These are phyloP conservation scores for Drosophila biarmipes DNA, from an alignment of 1,140 invertebrate genomes.

Conservation along the genomic window DNA sequence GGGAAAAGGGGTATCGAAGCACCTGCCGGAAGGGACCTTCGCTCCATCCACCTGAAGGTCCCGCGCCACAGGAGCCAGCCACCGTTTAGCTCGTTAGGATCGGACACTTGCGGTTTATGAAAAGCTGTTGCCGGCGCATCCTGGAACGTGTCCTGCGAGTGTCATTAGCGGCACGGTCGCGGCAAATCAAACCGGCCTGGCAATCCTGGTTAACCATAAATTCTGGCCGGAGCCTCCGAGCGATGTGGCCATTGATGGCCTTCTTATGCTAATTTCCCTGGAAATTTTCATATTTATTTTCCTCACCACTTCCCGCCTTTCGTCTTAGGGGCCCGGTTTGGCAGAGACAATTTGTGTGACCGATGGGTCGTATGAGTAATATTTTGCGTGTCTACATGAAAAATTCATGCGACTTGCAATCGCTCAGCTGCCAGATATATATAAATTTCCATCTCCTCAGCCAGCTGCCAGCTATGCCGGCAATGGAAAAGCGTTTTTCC, in stretches of 20 bases:
- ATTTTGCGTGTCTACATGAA: slow-evolving; percentile 37
- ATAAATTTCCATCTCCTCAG: slow-evolving; percentile 23
- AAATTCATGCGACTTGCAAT: slow-evolving; percentile 50
- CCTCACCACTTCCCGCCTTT: not conserved
- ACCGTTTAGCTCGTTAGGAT: slow-evolving; percentile 52
- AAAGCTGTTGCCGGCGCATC: slow-evolving; percentile 33
- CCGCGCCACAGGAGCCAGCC: not conserved
- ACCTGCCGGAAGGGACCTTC: slow-evolving; percentile 25
- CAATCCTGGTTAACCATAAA: slow-evolving; percentile 53
- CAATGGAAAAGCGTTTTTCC: slow-evolving; percentile 32
- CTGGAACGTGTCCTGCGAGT: slow-evolving; percentile 56
- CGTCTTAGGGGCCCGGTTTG: slow-evolving; percentile 35
- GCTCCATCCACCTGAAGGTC: not conserved
- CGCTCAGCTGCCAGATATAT: slow-evolving; percentile 23
- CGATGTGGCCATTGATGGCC: slow-evolving; percentile 47
- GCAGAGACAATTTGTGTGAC: slow-evolving; percentile 45
- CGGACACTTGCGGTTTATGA: slow-evolving; percentile 59
- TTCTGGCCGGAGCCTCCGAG: slow-evolving; percentile 1
- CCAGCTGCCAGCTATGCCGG: slow-evolving; percentile 15
- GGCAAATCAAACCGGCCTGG: slow-evolving; percentile 57
- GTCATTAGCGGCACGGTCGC: slow-evolving; percentile 48
- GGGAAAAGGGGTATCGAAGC: not conserved
- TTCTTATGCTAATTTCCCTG: slow-evolving; percentile 62
- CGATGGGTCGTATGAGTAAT: slow-evolving; percentile 39
- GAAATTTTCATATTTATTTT: slow-evolving; percentile 21